A percentile compares a stretch with the other conserved stretches of the same genome.
These are phyloP conservation scores for Ondatra zibethicus DNA, from an alignment of 2,113 vertebrate genomes.

Conservation along the genomic window DNA sequence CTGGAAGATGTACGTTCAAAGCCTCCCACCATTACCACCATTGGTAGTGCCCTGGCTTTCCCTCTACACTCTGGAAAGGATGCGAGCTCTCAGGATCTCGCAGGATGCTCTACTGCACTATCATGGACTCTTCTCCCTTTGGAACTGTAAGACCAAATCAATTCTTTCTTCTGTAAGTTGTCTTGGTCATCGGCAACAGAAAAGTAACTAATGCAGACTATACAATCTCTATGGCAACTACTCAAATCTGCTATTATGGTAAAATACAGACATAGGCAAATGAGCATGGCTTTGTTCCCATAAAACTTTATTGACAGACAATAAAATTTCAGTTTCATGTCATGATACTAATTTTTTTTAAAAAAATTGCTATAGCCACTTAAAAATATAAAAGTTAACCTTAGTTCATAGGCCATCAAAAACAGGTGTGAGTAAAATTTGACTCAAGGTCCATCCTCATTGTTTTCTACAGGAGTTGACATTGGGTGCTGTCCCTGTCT, in stretches of 20 bases:
- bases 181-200: not conserved
- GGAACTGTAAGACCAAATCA: no score
- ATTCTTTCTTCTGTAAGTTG: no score
- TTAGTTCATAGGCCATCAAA: not conserved
- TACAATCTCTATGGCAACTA: not conserved
- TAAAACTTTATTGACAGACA: not conserved
- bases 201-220: not conserved
- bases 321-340: not conserved
- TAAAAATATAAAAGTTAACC: not conserved
- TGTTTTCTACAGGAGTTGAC: conserved; percentile 1
- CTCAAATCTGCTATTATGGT: not conserved
- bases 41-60: no score
- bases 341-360: not conserved
- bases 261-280: not conserved
- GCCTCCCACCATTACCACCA: no score
- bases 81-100: not conserved
- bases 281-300: not conserved
- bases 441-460: not conserved
- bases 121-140: not conserved
- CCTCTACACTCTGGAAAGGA: not conserved
- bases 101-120: not conserved
- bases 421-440: not conserved
- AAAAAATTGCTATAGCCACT: not conserved
- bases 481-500: not conserved
- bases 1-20: no score